These are phyloP conservation scores for Pristionchus maxplancki DNA, from an alignment of 2,888 invertebrate species.

Conservation along the genomic window DNA sequence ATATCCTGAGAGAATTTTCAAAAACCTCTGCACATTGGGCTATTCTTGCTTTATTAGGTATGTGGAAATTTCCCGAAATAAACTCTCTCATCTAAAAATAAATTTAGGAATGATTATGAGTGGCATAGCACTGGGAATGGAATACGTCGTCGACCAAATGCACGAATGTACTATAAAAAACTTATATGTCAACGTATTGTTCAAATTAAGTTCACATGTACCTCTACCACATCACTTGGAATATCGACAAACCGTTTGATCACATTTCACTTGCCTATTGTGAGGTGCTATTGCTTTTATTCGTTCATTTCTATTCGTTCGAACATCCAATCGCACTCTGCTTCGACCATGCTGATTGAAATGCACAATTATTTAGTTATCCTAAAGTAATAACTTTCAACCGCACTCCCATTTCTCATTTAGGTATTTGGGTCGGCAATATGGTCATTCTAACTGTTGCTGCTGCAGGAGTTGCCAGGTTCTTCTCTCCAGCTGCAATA, in stretches of 20 bases:
- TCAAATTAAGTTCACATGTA: conserved; percentile 23
- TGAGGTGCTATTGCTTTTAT: conserved; percentile 2
- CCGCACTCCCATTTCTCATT: no score
- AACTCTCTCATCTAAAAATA: not conserved
- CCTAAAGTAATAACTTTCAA: no score
- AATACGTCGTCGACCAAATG: conserved; percentile 1
- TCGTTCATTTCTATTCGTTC: no score
- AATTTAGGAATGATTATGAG: not conserved
- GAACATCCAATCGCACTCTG: no score
- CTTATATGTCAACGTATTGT: not conserved
- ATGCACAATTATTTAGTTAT: no score
- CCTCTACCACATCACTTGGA: not conserved
- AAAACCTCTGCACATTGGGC: not conserved
- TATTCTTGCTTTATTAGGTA: conserved; percentile 6
- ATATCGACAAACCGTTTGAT: not conserved
- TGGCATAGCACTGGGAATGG: not conserved
- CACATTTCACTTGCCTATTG: not conserved
- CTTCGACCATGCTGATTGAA: no score
- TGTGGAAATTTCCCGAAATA: not conserved
- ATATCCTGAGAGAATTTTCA: not conserved
- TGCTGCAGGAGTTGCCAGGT: not conserved
- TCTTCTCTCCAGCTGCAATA: not conserved
- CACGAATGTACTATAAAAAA: not conserved
- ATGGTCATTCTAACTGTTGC: not conserved
- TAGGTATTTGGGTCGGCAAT: conserved; percentile 26